Percentiles rank a stretch among this genome's conserved stretches.
These are phyloP conservation scores for Callocephalon fimbriatum DNA, from an alignment of 2,113 vertebrate genomes.

Conservation along the genomic window DNA sequence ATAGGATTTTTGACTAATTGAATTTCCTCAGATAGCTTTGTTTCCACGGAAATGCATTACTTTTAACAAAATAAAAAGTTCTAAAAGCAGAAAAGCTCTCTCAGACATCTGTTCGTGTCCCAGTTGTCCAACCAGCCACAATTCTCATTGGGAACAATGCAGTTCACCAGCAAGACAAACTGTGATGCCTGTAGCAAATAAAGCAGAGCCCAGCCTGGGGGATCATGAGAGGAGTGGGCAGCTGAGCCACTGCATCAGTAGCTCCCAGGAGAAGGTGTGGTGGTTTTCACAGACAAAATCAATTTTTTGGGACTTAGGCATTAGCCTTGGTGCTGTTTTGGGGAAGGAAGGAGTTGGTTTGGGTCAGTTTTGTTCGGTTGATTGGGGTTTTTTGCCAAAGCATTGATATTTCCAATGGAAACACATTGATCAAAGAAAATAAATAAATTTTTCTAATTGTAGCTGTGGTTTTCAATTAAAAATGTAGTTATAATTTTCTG, in stretches of 20 bases:
- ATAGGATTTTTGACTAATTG: neutral
- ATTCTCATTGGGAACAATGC: rapidly evolving
- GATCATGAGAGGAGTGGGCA: rapidly evolving
- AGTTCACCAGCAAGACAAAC: neutral
- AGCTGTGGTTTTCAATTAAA: neutral
- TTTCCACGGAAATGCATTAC: neutral
- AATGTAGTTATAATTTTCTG: neutral
- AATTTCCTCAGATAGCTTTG: neutral
- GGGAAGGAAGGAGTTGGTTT: too few species aligned
- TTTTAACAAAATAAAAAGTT: neutral
- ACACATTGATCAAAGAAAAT: neutral
- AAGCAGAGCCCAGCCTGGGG: neutral
- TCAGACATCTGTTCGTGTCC: neutral
- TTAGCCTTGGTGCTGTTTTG: neutral
- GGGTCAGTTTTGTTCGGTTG: neutral
- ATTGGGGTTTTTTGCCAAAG: neutral
- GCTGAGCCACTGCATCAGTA: neutral
- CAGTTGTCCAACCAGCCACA: neutral
- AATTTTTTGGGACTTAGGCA: neutral
- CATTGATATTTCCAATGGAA: neutral
- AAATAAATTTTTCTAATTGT: neutral
- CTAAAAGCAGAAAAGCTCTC: neutral
- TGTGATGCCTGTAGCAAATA: rapidly evolving
- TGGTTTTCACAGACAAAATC: neutral
- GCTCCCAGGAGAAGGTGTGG: rapidly evolving